Base-by-base conservation (phyloP, 2,888 invertebrate genomes). In the Zhuqinia jingwanae region DNA sequence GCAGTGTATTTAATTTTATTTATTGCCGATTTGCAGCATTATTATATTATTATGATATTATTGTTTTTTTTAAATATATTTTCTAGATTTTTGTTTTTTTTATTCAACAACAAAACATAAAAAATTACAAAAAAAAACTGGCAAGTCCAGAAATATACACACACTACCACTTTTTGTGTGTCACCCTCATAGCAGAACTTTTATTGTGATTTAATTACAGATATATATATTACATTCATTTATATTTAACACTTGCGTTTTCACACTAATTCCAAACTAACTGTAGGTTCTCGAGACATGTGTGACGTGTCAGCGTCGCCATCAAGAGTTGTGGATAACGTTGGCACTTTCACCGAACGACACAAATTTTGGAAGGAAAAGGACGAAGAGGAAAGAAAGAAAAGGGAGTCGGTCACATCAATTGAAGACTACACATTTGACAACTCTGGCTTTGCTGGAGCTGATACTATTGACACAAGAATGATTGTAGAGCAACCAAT, bases 381-480 rank as follows among this genome's bases (percentile, higher is more conserved):
- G 79, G 90, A 90, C 73, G 86, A 88, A 2, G 90, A 90, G 77
- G 90, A 90, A 78, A 85, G 81, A 30, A 89, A 89, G 60, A 90
- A 90, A 58, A 75, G 89, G 30, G 90, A 90, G 30, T 89, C 89
- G 6, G 87, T 90, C 6, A 87, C 90, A 2, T 89, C 89, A 11
- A 86, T 88, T 25, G 90, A 90, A 75, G 89, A 90, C 50, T 90
- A 90, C n/a, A 90, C 90, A 47, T 92, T 92, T 91, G 93, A 93
- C 87, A 93, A 93, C 88, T 92, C 92, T 85, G 93, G 91, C 2
- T 93, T 93, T 91, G 92, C 92, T 27, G 92, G 92, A 63, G 91
- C 83, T 13, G 93, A 93, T 84, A 93, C 92, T 73, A 92, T 92
- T 53, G 93, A 93, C 88, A 92, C 92, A 6, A 92, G 93, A 63